A percentile compares a stretch with the other conserved stretches of the same genome.
Evolutionary conservation across 2,888 invertebrate genomes (phyloP).

Genomic region (Mimas tiliae): DNA sequence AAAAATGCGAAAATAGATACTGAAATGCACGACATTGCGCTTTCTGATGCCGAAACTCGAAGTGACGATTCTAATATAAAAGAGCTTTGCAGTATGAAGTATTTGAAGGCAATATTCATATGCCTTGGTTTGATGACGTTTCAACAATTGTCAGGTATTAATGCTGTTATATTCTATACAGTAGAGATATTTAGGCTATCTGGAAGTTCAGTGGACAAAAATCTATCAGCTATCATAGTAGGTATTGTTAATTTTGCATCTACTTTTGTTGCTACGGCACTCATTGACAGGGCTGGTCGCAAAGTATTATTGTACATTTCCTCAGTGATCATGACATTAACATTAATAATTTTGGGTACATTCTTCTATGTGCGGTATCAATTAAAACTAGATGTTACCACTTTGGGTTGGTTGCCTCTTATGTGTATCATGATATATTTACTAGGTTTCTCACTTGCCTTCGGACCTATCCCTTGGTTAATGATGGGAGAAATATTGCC

Average conservation of each 20-base stretch:
- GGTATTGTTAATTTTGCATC: slow-evolving; percentile 96
- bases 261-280: slow-evolving; percentile 92
- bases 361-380: slow-evolving; percentile 89
- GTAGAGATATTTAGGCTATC: slow-evolving; percentile 94
- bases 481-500: slow-evolving; percentile 98
- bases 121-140: slow-evolving; percentile 96
- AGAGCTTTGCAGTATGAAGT: slow-evolving; percentile 88
- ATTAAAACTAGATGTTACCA: slow-evolving; percentile 77
- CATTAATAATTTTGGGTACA: slow-evolving; percentile 88
- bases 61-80: slow-evolving; percentile 85
- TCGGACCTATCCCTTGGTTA: slow-evolving; percentile 93
- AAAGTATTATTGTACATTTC: slow-evolving; percentile 95
- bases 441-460: slow-evolving; percentile 93
- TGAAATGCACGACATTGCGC: slow-evolving; percentile 90
- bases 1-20: slow-evolving; percentile 90
- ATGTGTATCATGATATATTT: slow-evolving; percentile 92
- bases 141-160: slow-evolving; percentile 97
- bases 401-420: slow-evolving; percentile 91
- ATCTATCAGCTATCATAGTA: slow-evolving; percentile 93
- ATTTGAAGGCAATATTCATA: slow-evolving; percentile 92
- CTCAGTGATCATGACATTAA: slow-evolving; percentile 90
- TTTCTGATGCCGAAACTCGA: slow-evolving; percentile 88
- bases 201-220: slow-evolving; percentile 91
- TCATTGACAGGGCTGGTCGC: slow-evolving; percentile 95
- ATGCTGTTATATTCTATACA: slow-evolving; percentile 98